These are phyloP conservation scores for Aythya baeri DNA, from an alignment of 2,113 vertebrate species.

Conservation along the genomic window DNA sequence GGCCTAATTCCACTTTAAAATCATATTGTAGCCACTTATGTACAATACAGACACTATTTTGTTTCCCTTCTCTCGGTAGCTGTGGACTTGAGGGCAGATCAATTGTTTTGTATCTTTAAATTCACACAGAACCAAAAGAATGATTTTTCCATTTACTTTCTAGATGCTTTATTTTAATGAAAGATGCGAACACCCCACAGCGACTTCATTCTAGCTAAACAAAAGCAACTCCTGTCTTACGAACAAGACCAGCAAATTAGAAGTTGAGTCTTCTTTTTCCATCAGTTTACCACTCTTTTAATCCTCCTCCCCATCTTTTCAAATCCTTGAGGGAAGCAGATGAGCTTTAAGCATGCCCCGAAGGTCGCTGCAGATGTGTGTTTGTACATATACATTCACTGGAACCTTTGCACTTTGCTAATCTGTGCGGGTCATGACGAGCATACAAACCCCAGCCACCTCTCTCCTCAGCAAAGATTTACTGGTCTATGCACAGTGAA, in stretches of 20 bases:
- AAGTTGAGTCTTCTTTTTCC: background rate
- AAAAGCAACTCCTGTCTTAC: background rate
- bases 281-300: background rate
- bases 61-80: background rate
- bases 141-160: background rate
- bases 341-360: constrained; percentile 40
- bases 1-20: background rate
- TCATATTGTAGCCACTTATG: background rate
- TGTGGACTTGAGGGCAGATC: background rate
- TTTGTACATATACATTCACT: constrained; percentile 47
- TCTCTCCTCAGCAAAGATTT: constrained; percentile 30
- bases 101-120: constrained; percentile 14
- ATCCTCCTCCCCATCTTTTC: constrained; percentile 14
- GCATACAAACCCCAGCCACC: constrained; percentile 43
- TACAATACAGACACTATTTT: background rate
- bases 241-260: constrained; percentile 15
- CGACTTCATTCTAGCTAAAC: background rate
- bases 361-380: constrained; percentile 5
- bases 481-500: constrained; percentile 18
- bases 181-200: background rate
- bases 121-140: background rate
- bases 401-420: constrained; percentile 51
- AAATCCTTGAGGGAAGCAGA: constrained; percentile 54
- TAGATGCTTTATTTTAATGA: background rate
- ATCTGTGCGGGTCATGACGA: constrained; percentile 46